A percentile compares a stretch with the other conserved stretches of the same genome.
Evolutionary conservation across 1,140 invertebrate species (phyloP).

Genomic region (Ceratoteleas bidentatus): DNA sequence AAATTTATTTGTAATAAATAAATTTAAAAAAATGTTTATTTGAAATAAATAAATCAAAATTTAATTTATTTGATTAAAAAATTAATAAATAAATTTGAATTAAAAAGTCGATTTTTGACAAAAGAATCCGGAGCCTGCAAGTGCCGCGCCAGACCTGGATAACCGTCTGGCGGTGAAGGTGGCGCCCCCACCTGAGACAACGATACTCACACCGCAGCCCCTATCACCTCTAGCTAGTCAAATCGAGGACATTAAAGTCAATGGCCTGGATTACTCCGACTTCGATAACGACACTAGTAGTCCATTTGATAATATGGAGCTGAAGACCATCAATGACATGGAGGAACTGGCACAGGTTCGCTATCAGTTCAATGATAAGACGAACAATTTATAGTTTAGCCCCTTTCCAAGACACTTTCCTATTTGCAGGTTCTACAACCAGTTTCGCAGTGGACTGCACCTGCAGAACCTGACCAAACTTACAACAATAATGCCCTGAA

Average conservation of each 20-base stretch:
- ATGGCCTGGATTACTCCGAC: constrained; percentile 85
- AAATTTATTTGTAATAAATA: too few relatives aligned
- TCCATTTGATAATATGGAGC: constrained; percentile 94
- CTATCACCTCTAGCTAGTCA: constrained; percentile 73
- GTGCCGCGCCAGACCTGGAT: constrained; percentile 70
- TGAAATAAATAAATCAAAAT: too few relatives aligned
- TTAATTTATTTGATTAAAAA: too few relatives aligned
- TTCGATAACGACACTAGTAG: constrained; percentile 94
- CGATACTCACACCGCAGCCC: constrained; percentile 76
- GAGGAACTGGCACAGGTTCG: constrained; percentile 88
- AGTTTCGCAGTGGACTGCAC: constrained; percentile 74
- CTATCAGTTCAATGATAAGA: too few relatives aligned
- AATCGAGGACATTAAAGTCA: constrained; percentile 71
- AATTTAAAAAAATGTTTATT: too few relatives aligned
- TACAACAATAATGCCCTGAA: constrained; percentile 64
- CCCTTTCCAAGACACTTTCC: too few relatives aligned
- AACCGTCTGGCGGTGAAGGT: constrained; percentile 82
- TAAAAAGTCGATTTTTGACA: too few relatives aligned
- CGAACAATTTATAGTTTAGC: too few relatives aligned
- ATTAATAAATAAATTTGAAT: too few relatives aligned
- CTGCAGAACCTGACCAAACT: constrained; percentile 73
- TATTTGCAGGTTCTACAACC: constrained; percentile 77
- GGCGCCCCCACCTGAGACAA: constrained; percentile 73
- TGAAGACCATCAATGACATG: constrained; percentile 95
- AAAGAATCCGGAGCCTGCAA: constrained; percentile 72